Conservation (phyloP, 2,797 vertebrate genomes). For the Poecilia wingei region DNA sequence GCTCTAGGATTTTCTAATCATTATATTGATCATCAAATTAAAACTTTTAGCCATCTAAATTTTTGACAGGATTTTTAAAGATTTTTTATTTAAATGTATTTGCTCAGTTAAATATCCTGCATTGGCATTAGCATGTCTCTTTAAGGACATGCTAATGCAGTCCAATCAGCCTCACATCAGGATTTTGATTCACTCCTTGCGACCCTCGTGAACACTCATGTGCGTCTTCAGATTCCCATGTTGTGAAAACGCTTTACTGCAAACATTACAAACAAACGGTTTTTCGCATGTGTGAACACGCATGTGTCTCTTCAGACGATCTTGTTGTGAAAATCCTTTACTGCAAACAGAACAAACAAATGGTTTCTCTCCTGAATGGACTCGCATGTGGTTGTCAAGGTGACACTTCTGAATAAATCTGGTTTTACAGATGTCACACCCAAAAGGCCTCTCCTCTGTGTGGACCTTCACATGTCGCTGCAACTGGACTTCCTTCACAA, state of each 20-base stretch:
- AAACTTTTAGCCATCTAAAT: not conserved
- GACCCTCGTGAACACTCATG: not conserved
- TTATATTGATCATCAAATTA: not conserved
- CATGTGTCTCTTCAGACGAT: not conserved
- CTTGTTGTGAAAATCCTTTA: not conserved
- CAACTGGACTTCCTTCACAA: not conserved
- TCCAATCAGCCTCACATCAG: not conserved
- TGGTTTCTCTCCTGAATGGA: not conserved
- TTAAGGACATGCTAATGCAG: not conserved
- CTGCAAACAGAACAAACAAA: not conserved
- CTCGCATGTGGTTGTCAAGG: not conserved
- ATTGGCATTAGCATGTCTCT: not conserved
- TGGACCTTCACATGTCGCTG: not conserved
- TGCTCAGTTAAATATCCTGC: not conserved
- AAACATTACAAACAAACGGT: not conserved
- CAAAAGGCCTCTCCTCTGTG: conserved; percentile 1
- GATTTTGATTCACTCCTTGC: not conserved
- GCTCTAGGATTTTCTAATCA: not conserved
- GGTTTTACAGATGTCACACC: not conserved
- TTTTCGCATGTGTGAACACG: not conserved
- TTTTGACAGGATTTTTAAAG: not conserved
- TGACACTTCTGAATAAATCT: not conserved
- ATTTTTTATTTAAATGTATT: not conserved
- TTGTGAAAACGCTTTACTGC: not conserved
- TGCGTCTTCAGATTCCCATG: not conserved